Evolutionary conservation across 2,888 invertebrate species (phyloP), one percentile per base, ranked within the genome.

Genomic region (Drosophila barbarae): DNA sequence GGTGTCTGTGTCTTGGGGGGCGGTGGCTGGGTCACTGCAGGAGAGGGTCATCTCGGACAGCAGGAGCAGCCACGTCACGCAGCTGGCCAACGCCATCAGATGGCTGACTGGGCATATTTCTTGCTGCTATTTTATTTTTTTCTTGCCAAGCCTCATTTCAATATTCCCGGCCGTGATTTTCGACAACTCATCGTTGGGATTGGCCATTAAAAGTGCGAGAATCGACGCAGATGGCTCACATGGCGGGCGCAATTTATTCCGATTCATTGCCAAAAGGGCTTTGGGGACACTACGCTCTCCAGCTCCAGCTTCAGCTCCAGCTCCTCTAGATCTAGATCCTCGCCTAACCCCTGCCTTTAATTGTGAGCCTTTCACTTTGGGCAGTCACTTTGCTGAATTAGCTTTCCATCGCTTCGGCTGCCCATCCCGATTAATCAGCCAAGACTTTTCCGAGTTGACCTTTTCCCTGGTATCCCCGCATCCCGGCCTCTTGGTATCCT

Each of bases 151-250:
- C 41, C 56, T 80, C 70, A 77, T 77, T 77, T 80, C 56, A 78
- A 78, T 74, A 77, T 69, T 34, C 53, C 55, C 12, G 39, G 7
- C 38, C 13, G 52, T 59, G 69, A 69, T 60, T 76, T 61, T 69
- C 36, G 57, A 72, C 80, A 74, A 79, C 74, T 77, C 77, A 78
- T 82, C 66, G 74, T 68, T 52, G 58, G 56, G 51, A 49, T 78
- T 64, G 73, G 51, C 76, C 77, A 77, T 82, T 71, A 58, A 76
- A 77, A 65, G 60, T 49, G 54, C 52, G 54, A 54, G 60, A 69
- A 67, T 69, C 49, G 41, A 51, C 12, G 39, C 54, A 68, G 60
- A 59, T 69, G 68, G 54, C 42, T 42, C 46, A 51, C 34, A 56
- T 60, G 35, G 38, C 39, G 12, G 46, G 34, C 41, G 21, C 51